These are phyloP conservation scores for Xestia ashworthii DNA, from an alignment of 2,888 invertebrate genomes.

Conservation along the genomic window DNA sequence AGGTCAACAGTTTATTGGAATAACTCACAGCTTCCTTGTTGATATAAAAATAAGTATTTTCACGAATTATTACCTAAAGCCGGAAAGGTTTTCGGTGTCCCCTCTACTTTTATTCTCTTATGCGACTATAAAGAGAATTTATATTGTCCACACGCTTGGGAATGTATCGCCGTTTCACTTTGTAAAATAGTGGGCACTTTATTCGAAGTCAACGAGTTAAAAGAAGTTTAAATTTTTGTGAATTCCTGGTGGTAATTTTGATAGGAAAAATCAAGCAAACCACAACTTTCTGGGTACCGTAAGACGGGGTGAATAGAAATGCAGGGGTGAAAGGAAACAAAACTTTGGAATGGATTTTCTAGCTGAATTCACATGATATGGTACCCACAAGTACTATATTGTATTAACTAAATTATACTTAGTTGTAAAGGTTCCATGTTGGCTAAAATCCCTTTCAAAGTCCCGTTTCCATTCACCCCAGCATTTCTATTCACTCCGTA, in stretches of 20 bases:
- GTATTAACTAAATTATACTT: too few relatives aligned
- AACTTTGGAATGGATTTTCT: too few relatives aligned
- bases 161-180: not conserved
- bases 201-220: not conserved
- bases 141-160: slow-evolving; percentile 27
- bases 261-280: not conserved
- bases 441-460: too few relatives aligned
- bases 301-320: too few relatives aligned
- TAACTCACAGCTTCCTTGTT: slow-evolving; percentile 17
- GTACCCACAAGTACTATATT: too few relatives aligned
- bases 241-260: not conserved
- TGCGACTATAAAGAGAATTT: slow-evolving; percentile 53
- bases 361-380: too few relatives aligned
- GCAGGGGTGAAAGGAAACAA: too few relatives aligned
- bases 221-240: not conserved
- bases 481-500: too few relatives aligned
- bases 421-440: too few relatives aligned
- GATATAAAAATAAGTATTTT: slow-evolving; percentile 36
- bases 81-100: slow-evolving; percentile 64
- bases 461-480: too few relatives aligned
- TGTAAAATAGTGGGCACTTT: slow-evolving; percentile 18
- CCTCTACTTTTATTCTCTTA: slow-evolving; percentile 53
- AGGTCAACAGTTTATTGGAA: slow-evolving; percentile 33
- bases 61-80: slow-evolving; percentile 15
- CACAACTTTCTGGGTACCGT: not conserved